Percentiles rank a stretch among this genome's conserved stretches.
phyloP scores from a whole-genome alignment of 1,140 invertebrate genomes.

The Calycopis cecrops region DNA sequence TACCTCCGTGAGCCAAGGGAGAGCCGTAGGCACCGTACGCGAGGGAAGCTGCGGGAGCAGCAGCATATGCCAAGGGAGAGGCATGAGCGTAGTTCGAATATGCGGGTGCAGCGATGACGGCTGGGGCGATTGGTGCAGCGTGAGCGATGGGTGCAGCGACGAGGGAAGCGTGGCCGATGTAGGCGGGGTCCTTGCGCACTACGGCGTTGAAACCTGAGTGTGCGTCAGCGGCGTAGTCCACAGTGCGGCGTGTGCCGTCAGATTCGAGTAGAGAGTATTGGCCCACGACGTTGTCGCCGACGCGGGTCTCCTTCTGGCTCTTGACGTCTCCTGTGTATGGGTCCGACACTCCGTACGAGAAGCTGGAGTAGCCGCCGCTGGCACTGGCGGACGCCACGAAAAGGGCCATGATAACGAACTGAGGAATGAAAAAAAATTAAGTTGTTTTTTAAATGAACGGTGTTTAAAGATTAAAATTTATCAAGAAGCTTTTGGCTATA shows the following conservation, averaged over 20 bases:
- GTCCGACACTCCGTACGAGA: slow-evolving; percentile 65
- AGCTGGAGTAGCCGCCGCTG: slow-evolving; percentile 44
- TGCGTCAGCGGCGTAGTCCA: slow-evolving; percentile 64
- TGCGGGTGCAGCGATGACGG: slow-evolving; percentile 4
- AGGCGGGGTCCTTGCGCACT: slow-evolving; percentile 51
- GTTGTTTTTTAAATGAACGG: too few species aligned
- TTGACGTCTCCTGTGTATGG: slow-evolving; percentile 73
- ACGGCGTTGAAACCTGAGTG: slow-evolving; percentile 67
- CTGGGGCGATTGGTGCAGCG: slow-evolving; percentile 9
- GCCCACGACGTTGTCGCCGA: slow-evolving; percentile 76
- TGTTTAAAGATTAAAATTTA: too few species aligned
- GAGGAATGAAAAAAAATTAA: slow-evolving; percentile 18
- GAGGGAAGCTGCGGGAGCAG: slow-evolving; percentile 7
- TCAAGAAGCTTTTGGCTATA: too few species aligned
- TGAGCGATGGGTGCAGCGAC: slow-evolving; percentile 6
- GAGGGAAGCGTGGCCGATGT: slow-evolving; percentile 11
- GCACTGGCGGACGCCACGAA: slow-evolving; percentile 33
- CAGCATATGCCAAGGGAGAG: slow-evolving; percentile 11
- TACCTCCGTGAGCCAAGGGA: neutral
- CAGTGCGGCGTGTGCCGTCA: slow-evolving; percentile 66
- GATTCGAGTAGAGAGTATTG: slow-evolving; percentile 66
- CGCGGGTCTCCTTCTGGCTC: slow-evolving; percentile 64
- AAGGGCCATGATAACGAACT: slow-evolving; percentile 41
- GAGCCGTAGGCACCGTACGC: neutral
- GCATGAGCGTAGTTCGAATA: neutral